A percentile compares a stretch with the other conserved stretches of the same genome.
Conservation (phyloP, 2,797 vertebrate species). For the Hozukius guyotensis region DNA sequence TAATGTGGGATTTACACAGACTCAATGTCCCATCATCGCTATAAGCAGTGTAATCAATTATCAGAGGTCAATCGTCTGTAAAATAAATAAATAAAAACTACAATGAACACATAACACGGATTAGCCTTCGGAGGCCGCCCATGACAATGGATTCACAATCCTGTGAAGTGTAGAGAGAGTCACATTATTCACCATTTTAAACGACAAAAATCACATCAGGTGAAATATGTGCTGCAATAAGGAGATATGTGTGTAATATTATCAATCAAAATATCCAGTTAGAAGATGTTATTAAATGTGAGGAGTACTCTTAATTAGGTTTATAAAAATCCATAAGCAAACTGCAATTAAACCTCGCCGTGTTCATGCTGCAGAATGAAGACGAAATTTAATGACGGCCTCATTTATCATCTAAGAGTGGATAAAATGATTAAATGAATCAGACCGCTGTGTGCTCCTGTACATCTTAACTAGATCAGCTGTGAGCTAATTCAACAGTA, state of each 20-base stretch:
- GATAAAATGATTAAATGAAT: not conserved
- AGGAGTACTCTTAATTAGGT: not conserved
- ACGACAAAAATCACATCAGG: not conserved
- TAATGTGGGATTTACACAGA: constrained; percentile 64
- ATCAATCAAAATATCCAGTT: not conserved
- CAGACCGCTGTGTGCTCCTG: not conserved
- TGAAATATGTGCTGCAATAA: not conserved
- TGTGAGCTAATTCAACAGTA: not conserved
- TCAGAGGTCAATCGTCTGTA: constrained; percentile 56
- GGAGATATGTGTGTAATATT: not conserved
- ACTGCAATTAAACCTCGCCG: not conserved
- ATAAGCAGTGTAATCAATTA: constrained; percentile 67
- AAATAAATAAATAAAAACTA: constrained; percentile 15
- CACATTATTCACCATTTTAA: not conserved
- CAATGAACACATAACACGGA: constrained; percentile 41
- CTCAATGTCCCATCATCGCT: constrained; percentile 29
- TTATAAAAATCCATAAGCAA: not conserved
- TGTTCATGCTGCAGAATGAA: not conserved
- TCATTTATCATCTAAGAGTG: not conserved
- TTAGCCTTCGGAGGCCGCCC: constrained; percentile 31
- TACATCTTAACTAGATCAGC: not conserved
- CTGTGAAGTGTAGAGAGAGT: not conserved
- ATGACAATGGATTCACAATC: constrained; percentile 31
- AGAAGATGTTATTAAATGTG: not conserved
- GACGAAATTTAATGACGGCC: not conserved